Evolutionary conservation across 2,797 vertebrate species (phyloP).

Genomic region (Pachyuromys duprasi): DNA sequence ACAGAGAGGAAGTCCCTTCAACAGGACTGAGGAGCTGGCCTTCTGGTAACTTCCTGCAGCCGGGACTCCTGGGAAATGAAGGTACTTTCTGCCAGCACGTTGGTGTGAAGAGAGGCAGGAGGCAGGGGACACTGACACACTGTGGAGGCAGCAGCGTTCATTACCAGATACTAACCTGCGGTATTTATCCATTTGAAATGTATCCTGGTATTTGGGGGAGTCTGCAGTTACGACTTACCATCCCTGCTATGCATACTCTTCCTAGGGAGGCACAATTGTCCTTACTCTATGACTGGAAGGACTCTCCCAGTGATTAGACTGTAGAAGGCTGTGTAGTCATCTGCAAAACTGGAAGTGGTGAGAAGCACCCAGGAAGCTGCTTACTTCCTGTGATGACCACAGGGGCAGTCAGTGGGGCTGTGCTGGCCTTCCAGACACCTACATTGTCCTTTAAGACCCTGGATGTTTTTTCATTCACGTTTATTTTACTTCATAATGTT

Average conservation of each 20-base stretch:
- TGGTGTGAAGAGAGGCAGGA: not conserved
- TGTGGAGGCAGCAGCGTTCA: not conserved
- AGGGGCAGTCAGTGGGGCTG: not conserved
- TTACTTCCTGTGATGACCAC: not conserved
- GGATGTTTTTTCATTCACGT: not conserved
- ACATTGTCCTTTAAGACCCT: not conserved
- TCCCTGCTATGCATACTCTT: not conserved
- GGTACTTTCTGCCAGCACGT: not conserved
- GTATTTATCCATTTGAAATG: not conserved
- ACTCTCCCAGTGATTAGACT: not conserved
- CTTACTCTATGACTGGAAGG: not conserved
- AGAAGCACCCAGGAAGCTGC: too few relatives aligned
- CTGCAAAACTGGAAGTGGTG: not conserved
- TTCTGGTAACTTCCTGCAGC: conserved; percentile 39
- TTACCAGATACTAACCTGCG: not conserved
- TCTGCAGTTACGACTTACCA: not conserved
- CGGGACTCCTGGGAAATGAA: not conserved
- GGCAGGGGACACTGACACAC: not conserved
- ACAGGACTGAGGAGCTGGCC: not conserved
- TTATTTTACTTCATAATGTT: not conserved
- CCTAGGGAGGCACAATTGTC: not conserved
- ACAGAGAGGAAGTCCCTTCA: not conserved
- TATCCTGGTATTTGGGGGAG: too few relatives aligned
- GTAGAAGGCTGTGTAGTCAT: not conserved
- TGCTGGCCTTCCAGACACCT: fast-evolving